Evolutionary conservation across 2,888 invertebrate species (phyloP).

Genomic region (Caenorhabditis wallacei): DNA sequence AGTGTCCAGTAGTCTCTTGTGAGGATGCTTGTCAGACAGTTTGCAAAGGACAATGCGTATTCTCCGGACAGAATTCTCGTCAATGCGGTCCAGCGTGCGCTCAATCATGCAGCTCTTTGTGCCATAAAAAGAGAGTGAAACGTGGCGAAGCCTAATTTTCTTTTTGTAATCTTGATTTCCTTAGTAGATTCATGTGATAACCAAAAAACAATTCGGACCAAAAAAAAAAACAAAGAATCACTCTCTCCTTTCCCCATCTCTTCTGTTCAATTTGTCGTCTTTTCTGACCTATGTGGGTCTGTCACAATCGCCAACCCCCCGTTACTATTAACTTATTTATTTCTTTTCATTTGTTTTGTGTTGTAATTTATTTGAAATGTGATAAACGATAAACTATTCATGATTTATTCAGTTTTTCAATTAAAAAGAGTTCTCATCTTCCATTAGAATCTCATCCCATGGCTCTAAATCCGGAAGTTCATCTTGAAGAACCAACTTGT

Average conservation of each 20-base stretch:
- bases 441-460: constrained; percentile 35
- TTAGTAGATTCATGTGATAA: not conserved
- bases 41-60: constrained; percentile 72
- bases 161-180: constrained; percentile 5
- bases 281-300: constrained; percentile 57
- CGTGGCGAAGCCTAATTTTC: constrained; percentile 37
- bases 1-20: constrained; percentile 71
- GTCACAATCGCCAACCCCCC: constrained; percentile 33
- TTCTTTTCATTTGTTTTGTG: not conserved
- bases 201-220: constrained; percentile 37
- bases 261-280: constrained; percentile 42
- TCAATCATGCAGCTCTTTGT: constrained; percentile 71
- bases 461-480: constrained; percentile 50
- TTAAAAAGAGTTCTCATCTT: not conserved
- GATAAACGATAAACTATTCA: not conserved
- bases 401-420: not conserved
- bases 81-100: constrained; percentile 71
- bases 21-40: constrained; percentile 72
- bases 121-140: constrained; percentile 70
- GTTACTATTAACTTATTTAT: constrained; percentile 30
- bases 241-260: not conserved
- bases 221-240: too few species aligned
- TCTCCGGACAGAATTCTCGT: constrained; percentile 68
- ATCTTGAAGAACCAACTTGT: constrained; percentile 5
- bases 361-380: constrained; percentile 6